phyloP scores from a whole-genome alignment of 1,140 invertebrate genomes.

The Drosophila repletoides region DNA sequence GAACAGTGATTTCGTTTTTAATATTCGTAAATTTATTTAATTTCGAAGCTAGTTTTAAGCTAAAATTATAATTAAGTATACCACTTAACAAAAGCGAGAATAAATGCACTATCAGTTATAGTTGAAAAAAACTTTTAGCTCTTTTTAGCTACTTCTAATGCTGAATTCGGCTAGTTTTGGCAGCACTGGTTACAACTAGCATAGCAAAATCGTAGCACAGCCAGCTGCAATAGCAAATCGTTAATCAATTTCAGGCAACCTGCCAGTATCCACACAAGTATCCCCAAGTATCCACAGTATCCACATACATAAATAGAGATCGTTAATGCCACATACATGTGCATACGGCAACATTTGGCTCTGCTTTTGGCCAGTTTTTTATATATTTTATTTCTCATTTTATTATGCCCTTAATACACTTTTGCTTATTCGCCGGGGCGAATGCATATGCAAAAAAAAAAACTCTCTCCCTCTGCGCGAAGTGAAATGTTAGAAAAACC shows the following conservation, averaged over 20 bases:
- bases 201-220: conserved; percentile 30
- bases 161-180: no score
- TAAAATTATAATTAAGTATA: no score
- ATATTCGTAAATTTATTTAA: no score
- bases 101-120: no score
- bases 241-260: conserved; percentile 53
- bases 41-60: no score
- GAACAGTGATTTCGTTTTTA: no score
- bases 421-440: background rate
- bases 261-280: conserved; percentile 33
- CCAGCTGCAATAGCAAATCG: conserved; percentile 48
- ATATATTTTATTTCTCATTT: no score
- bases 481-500: conserved; percentile 18
- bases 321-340: conserved; percentile 13
- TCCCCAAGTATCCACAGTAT: no score
- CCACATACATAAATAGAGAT: conserved; percentile 43
- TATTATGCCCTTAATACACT: conserved; percentile 35
- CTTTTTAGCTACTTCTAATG: no score
- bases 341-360: background rate
- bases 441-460: conserved; percentile 13
- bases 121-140: no score
- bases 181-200: conserved; percentile 20
- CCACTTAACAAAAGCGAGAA: no score
- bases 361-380: conserved; percentile 20
- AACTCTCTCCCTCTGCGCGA: conserved; percentile 11